phyloP scores from a whole-genome alignment of 2,888 invertebrate species.

The Synanthedon vespiformis region DNA sequence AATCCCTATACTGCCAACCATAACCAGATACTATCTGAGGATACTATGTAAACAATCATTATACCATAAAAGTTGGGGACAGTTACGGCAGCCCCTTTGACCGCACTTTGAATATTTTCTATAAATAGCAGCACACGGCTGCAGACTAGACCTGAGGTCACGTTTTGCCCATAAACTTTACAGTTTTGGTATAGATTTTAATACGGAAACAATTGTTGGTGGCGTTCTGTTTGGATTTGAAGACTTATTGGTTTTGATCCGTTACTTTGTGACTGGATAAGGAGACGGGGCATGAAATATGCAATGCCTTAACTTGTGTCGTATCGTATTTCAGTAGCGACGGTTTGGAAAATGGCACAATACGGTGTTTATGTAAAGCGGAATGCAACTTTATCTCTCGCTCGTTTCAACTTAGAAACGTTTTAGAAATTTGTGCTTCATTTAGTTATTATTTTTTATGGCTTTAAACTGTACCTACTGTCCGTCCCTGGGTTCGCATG shows the following conservation, averaged over 20 bases:
- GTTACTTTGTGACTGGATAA: background rate
- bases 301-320: too few species aligned
- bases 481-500: too few species aligned
- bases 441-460: too few species aligned
- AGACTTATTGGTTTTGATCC: background rate
- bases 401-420: too few species aligned
- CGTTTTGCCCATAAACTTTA: conserved; percentile 7
- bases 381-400: too few species aligned
- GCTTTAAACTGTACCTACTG: too few species aligned
- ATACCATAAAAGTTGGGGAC: conserved; percentile 35
- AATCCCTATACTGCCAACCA: conserved; percentile 4
- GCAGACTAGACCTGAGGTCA: conserved; percentile 3
- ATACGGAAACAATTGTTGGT: conserved; percentile 1
- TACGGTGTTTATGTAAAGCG: too few species aligned
- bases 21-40: conserved; percentile 16
- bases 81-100: conserved; percentile 35
- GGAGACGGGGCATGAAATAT: too few species aligned
- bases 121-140: conserved; percentile 12
- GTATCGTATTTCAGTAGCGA: too few species aligned
- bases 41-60: conserved; percentile 24
- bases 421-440: too few species aligned
- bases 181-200: conserved; percentile 3
- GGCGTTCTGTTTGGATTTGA: background rate
- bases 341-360: too few species aligned
- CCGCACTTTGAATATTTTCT: conserved; percentile 25